Evolutionary conservation across 2,797 vertebrate genomes (phyloP), one percentile per base, ranked within the genome.

Genomic region (Leptodactylus fallax): DNA sequence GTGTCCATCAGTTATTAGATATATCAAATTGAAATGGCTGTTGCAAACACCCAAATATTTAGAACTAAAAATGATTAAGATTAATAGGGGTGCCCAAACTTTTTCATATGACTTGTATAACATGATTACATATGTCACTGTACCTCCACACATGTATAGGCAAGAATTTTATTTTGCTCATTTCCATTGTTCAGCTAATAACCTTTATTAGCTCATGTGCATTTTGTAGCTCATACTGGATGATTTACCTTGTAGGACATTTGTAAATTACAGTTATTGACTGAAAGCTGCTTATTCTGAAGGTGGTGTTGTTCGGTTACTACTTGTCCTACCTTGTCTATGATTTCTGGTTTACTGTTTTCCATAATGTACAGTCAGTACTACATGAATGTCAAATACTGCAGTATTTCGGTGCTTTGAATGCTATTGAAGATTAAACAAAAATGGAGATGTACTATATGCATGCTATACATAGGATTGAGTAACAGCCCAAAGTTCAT

Each of bases 191-290:
- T 69, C 67, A 16, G 7, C 23, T 69, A 69, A 69, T 27, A 36
- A 36, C 67, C 25, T 25, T 36, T 36, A 27, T 69, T 69, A 69
- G 67, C 67, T 36, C 6, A 17, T 36, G 25, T 69, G 14, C 14
- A 36, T 36, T 69, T 69, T 69, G 3, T 16, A 36, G 25, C 67
- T 36, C 13, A 36, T 36, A 69, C 12, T 69, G 27, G 27, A 12
- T 16, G 13, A 69, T 69, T 69, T 69, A 25, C 67, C 6, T 27
- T 16, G 67, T 36, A 27, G 67, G 13, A 69, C 67, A 69, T 69
- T 69, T 36, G 67, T 27, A 36, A 69, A 69, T 69, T 69, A 69
- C 67, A 27, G 67, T 69, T 69, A 69, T 67, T 69, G 67, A 69
- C 25, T 69, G 13, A 27, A 69, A 69, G 67, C 67, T 36, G 14